These are phyloP conservation scores for Nymphicus hollandicus DNA, from an alignment of 2,113 vertebrate species.

Conservation along the genomic window DNA sequence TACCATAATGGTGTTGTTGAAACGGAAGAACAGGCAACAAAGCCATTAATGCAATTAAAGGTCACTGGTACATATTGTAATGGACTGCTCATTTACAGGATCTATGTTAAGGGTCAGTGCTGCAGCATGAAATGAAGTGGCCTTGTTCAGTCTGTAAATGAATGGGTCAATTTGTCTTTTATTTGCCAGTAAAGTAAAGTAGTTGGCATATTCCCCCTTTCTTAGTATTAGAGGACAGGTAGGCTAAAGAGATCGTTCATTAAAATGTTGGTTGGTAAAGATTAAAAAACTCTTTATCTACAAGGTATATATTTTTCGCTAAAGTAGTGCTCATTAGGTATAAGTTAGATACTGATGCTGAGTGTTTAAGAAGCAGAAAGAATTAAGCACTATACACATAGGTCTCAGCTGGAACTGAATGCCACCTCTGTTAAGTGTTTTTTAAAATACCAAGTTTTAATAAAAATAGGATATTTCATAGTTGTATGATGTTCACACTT, in stretches of 20 bases:
- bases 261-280: background rate
- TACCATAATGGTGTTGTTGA: conserved; percentile 17
- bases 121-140: conserved; percentile 64
- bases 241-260: background rate
- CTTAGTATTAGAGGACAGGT: background rate
- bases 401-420: background rate
- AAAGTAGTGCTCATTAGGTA: background rate
- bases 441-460: background rate
- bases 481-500: background rate
- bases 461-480: background rate
- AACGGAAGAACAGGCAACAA: conserved; percentile 33
- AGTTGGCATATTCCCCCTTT: background rate
- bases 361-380: background rate
- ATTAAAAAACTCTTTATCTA: background rate
- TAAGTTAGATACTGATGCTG: background rate
- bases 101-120: conserved; percentile 66
- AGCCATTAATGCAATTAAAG: conserved; percentile 68
- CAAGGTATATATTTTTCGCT: background rate
- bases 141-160: conserved; percentile 56
- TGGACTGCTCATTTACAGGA: conserved; percentile 58
- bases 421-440: background rate
- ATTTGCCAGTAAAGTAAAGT: background rate
- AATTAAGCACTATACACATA: background rate
- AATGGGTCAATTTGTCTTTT: conserved; percentile 39
- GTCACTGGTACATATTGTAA: conserved; percentile 63